phyloP scores from a whole-genome alignment of 2,888 invertebrate species.

The Drosophila paranaensis region DNA sequence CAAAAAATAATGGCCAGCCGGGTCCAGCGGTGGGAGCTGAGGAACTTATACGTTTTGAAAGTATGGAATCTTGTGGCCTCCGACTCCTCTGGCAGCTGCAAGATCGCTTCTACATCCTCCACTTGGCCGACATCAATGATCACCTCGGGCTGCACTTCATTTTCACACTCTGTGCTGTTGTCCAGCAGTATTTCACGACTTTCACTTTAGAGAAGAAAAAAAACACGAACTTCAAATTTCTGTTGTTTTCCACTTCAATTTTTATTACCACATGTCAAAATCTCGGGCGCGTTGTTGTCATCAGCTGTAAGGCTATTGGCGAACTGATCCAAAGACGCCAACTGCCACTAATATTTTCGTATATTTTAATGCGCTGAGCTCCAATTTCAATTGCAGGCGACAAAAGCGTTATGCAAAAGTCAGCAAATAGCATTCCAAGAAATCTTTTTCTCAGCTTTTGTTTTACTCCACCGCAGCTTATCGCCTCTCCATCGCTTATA shows the following conservation, averaged over 20 bases:
- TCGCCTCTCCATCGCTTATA: conserved; percentile 1
- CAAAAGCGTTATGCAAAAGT: conserved; percentile 21
- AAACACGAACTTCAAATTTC: not conserved
- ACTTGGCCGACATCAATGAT: conserved; percentile 10
- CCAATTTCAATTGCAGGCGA: conserved; percentile 14
- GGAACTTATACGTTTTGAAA: not conserved
- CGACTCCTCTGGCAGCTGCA: not conserved
- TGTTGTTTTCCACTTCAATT: not conserved
- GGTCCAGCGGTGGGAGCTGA: conserved; percentile 3
- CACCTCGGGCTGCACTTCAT: not conserved
- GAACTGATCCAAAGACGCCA: conserved; percentile 43
- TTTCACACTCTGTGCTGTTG: not conserved
- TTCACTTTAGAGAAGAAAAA: conserved; percentile 37
- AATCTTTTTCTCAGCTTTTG: conserved; percentile 10
- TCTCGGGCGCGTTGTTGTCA: conserved; percentile 23
- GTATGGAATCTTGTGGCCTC: not conserved
- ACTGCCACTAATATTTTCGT: not conserved
- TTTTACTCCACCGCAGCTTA: not conserved
- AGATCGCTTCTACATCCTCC: not conserved
- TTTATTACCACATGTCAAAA: conserved; percentile 35
- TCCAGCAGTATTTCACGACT: conserved; percentile 32
- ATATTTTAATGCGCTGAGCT: not conserved
- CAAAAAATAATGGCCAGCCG: conserved; percentile 42
- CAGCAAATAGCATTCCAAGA: conserved; percentile 29
- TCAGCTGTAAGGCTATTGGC: conserved; percentile 24